Evolutionary conservation across 2,113 vertebrate genomes (phyloP).

Genomic region (Rhadina sibilatrix): DNA sequence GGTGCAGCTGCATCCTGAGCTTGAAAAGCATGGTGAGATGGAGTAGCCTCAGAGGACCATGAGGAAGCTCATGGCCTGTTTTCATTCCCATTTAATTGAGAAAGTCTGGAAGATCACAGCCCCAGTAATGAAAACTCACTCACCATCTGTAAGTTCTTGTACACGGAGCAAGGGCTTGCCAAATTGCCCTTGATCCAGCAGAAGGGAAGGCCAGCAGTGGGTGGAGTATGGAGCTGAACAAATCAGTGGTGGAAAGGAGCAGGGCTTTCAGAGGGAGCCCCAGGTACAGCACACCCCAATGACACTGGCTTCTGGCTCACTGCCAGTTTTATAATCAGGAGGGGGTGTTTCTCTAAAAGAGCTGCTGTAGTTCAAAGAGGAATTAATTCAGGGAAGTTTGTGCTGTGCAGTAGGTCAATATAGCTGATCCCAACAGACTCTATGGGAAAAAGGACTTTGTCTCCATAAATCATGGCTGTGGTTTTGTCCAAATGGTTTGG

Average conservation of each 20-base stretch:
- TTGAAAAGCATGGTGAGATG: background rate
- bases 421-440: background rate
- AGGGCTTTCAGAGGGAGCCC: background rate
- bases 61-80: background rate
- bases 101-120: background rate
- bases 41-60: background rate
- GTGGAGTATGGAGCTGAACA: background rate
- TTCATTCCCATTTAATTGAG: background rate
- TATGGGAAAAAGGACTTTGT: background rate
- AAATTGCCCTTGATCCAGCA: background rate
- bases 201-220: background rate
- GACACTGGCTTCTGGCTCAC: background rate
- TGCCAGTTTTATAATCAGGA: background rate
- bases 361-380: background rate
- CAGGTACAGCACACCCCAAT: background rate
- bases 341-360: background rate
- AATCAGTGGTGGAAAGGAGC: background rate
- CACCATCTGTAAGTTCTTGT: conserved; percentile 18
- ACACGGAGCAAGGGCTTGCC: background rate
- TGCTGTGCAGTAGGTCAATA: conserved; percentile 15
- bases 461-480: background rate
- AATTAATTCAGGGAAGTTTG: conserved; percentile 16
- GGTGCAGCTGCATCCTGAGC: background rate
- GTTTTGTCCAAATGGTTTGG: conserved; percentile 31
- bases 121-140: background rate